phyloP scores from a whole-genome alignment of 2,888 invertebrate genomes.

The Ochropacha duplaris region DNA sequence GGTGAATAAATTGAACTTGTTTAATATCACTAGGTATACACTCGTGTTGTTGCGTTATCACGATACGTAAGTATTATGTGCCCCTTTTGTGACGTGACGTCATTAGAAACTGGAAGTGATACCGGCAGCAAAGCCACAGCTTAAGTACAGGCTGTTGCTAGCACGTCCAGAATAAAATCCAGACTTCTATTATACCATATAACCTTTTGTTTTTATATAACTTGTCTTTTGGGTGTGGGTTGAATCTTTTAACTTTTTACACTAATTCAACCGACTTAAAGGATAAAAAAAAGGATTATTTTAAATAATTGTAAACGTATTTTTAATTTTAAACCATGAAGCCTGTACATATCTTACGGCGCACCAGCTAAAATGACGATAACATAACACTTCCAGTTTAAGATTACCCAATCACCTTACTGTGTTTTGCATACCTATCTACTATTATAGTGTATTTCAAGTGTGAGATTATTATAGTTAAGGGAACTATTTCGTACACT shows the following conservation, averaged over 20 bases:
- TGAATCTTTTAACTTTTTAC: too few species aligned
- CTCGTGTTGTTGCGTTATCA: slow-evolving; percentile 27
- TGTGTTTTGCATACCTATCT: slow-evolving; percentile 19
- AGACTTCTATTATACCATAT: background rate
- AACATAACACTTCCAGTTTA: background rate
- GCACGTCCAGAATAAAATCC: background rate
- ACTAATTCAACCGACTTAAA: too few species aligned
- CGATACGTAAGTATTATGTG: slow-evolving; percentile 3
- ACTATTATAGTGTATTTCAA: slow-evolving; percentile 25
- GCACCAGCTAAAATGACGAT: background rate
- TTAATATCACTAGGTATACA: slow-evolving; percentile 24
- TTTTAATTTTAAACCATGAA: background rate
- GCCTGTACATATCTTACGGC: background rate
- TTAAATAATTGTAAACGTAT: too few species aligned
- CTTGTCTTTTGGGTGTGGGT: too few species aligned
- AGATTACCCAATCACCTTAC: slow-evolving; percentile 10
- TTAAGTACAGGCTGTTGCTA: background rate
- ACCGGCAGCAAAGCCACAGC: background rate
- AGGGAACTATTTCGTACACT: slow-evolving; percentile 39
- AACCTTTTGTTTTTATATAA: too few species aligned
- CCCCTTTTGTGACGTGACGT: background rate
- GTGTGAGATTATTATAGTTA: slow-evolving; percentile 57
- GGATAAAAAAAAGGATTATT: too few species aligned
- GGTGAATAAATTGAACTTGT: slow-evolving; percentile 14
- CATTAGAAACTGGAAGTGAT: background rate